Percentiles rank a stretch among this genome's conserved stretches.
Evolutionary conservation across 2,113 vertebrate species (phyloP).

Genomic region (Orientallactaga bullata): DNA sequence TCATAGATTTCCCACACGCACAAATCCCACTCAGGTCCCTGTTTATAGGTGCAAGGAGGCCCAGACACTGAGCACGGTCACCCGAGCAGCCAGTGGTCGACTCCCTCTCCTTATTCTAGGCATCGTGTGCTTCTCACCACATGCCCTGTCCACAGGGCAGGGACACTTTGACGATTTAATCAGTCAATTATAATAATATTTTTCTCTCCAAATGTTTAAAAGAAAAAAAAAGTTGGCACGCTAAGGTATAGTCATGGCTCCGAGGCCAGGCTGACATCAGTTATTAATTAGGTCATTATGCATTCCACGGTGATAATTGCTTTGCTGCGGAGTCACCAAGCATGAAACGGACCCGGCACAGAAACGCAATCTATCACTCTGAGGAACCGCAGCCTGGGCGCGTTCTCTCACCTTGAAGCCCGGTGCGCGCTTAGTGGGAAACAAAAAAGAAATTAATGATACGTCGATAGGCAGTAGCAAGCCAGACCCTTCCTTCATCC

Average conservation of each 20-base stretch:
- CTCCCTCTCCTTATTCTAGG: background rate
- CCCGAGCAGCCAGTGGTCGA: background rate
- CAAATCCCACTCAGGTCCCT: no score
- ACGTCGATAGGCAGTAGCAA: background rate
- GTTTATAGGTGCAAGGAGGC: background rate
- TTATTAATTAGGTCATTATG: slow-evolving; percentile 99
- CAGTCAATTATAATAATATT: slow-evolving; percentile 90
- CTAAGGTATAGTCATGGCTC: slow-evolving; percentile 95
- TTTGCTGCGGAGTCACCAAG: slow-evolving; percentile 99
- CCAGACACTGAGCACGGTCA: background rate
- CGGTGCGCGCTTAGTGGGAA: slow-evolving; percentile 45
- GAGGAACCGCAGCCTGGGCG: slow-evolving; percentile 83
- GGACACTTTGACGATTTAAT: slow-evolving; percentile 83
- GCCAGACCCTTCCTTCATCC: background rate
- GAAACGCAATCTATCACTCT: slow-evolving; percentile 95
- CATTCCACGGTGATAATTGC: slow-evolving; percentile 99
- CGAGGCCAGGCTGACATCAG: slow-evolving; percentile 98
- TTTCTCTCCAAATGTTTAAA: slow-evolving; percentile 90
- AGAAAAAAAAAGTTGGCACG: slow-evolving; percentile 88
- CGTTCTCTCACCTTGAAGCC: slow-evolving; percentile 94
- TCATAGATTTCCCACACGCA: no score
- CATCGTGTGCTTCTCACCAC: background rate
- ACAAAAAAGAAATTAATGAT: slow-evolving; percentile 75
- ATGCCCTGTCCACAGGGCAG: background rate
- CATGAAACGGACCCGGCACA: slow-evolving; percentile 91